These are phyloP conservation scores for Ammodytes marinus DNA, from an alignment of 2,113 vertebrate species.

Conservation along the genomic window DNA sequence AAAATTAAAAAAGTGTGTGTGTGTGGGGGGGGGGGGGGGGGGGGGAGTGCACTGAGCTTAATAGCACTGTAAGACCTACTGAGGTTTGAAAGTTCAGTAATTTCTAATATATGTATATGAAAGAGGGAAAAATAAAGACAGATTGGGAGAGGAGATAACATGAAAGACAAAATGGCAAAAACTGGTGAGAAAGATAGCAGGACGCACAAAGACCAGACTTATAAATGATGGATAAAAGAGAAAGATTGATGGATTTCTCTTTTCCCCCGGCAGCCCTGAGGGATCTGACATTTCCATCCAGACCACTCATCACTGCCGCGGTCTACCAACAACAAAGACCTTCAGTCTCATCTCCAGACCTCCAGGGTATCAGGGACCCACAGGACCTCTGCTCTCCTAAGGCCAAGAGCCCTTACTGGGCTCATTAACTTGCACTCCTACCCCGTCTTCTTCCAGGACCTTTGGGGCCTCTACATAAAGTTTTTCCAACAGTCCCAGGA, in stretches of 20 bases:
- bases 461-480: conserved; percentile 31
- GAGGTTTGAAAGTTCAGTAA: conserved; percentile 19
- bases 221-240: conserved; percentile 71
- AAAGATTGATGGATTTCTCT: conserved; percentile 70
- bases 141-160: conserved; percentile 4
- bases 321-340: conserved; percentile 75
- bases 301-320: conserved; percentile 63
- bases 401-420: conserved; percentile 57
- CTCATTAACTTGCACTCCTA: conserved; percentile 73
- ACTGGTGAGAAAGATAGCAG: conserved; percentile 6
- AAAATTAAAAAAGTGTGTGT: neutral
- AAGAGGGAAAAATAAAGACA: neutral
- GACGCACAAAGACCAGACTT: conserved; percentile 56
- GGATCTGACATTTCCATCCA: conserved; percentile 79
- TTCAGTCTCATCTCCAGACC: conserved; percentile 68
- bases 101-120: conserved; percentile 13
- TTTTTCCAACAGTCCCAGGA: conserved; percentile 39
- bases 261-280: conserved; percentile 52
- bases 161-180: conserved; percentile 39
- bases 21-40: neutral
- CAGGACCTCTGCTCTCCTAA: conserved; percentile 55
- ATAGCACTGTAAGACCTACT: conserved; percentile 20
- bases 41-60: conserved; percentile 29
- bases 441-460: conserved; percentile 42
- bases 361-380: conserved; percentile 46